Evolutionary conservation across 1,140 invertebrate genomes (phyloP), one percentile per base, ranked within the genome.

Genomic region (Drosophila ercepeae): DNA sequence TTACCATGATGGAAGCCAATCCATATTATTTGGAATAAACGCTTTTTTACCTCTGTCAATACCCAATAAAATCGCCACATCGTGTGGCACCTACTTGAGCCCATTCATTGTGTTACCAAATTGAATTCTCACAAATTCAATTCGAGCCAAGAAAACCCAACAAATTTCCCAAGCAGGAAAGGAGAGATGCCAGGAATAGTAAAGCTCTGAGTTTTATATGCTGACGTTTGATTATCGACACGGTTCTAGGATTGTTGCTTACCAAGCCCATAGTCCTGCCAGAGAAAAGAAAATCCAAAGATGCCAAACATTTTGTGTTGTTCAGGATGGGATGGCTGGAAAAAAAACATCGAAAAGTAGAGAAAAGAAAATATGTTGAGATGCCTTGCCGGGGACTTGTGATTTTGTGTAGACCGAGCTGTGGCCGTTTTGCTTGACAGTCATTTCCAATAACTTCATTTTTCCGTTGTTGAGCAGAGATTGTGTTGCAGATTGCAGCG

Each of bases 361-460:
- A 27, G 25, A 49, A 42, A 34, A 21, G 25, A 58, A 51, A 64
- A 57, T 50, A 60, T 68, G 63, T 48, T 44, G 44, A 59, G 53
- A 46, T 58, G 70, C 46, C 68, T 41, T 58, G 70, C 46, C 68
- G 54, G 49, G 25, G 18, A 58, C 55, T 57, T 32, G 18, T 57
- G 58, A 42, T 60, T 61, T 18, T 50, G 57, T 82, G 61, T 84
- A 78, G 63, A 65, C 50, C 79, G 59, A 75, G 78, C 78, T 83
- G 79, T 78, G 81, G 68, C 57, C 74, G 61, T 53, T 57, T 58
- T 73, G 57, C 71, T 76, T 88, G 81, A 84, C 82, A 88, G 81
- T 88, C 81, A 84, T 88, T 84, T 84, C 81, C 81, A 84, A 84
- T 84, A 84, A 84, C 82, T 84, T 84, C 82, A 84, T 84, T 84